phyloP scores from a whole-genome alignment of 2,113 vertebrate species.

The Desmodus rotundus region DNA sequence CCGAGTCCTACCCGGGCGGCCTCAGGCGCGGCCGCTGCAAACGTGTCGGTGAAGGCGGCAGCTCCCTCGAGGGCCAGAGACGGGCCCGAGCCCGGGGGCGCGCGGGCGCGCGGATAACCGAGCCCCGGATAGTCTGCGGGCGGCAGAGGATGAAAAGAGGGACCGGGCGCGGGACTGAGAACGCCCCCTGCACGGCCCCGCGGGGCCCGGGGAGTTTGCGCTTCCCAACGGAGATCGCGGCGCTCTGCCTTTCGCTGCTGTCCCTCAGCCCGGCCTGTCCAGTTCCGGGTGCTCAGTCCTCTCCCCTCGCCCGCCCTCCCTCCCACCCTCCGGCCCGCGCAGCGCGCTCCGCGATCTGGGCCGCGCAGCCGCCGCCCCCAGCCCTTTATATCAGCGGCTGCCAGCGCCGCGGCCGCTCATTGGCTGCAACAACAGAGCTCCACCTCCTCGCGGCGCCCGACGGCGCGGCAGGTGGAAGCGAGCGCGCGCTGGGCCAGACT shows the following conservation, averaged over 20 bases:
- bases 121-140: slow-evolving; percentile 51
- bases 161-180: slow-evolving; percentile 20
- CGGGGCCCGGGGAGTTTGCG: slow-evolving; percentile 39
- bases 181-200: slow-evolving; percentile 47
- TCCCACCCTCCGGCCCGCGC: slow-evolving; percentile 70
- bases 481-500: not conserved
- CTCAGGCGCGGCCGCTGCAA: slow-evolving; percentile 47
- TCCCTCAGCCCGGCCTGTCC: slow-evolving; percentile 27
- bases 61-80: slow-evolving; percentile 65
- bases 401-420: slow-evolving; percentile 59
- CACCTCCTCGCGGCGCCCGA: slow-evolving; percentile 66
- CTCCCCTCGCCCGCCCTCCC: slow-evolving; percentile 69
- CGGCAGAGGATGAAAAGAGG: slow-evolving; percentile 37
- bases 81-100: slow-evolving; percentile 51
- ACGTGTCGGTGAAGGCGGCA: slow-evolving; percentile 47
- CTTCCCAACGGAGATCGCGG: slow-evolving; percentile 44
- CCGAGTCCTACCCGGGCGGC: slow-evolving; percentile 55
- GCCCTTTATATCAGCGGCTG: slow-evolving; percentile 75
- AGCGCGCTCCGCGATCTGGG: slow-evolving; percentile 75
- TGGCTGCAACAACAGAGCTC: slow-evolving; percentile 38
- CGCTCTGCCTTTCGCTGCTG: slow-evolving; percentile 1
- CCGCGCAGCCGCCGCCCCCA: slow-evolving; percentile 76
- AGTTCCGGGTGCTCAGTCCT: not conserved
- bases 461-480: slow-evolving; percentile 72
- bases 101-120: slow-evolving; percentile 25